Conservation (phyloP, 2,113 vertebrate species). For the Zosterops borbonicus region DNA sequence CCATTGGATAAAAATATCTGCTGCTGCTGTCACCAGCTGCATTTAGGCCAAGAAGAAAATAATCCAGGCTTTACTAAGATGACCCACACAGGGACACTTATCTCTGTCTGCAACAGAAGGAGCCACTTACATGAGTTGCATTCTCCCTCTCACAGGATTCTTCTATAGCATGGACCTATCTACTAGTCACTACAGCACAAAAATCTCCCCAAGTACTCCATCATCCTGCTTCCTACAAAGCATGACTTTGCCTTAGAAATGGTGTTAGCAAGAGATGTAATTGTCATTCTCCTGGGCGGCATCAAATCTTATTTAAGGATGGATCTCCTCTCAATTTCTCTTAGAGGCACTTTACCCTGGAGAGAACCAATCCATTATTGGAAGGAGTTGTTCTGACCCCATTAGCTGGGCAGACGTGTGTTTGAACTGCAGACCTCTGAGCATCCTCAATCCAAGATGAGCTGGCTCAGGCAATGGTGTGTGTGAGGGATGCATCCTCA, state of each 20-base stretch:
- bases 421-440: slow-evolving; percentile 47
- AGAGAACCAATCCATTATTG: slow-evolving; percentile 58
- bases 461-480: background rate
- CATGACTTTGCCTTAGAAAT: background rate
- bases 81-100: background rate
- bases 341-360: slow-evolving; percentile 45
- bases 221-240: background rate
- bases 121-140: background rate
- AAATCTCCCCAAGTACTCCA: background rate
- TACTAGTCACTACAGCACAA: background rate
- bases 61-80: background rate
- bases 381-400: slow-evolving; percentile 53
- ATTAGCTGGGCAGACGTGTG: slow-evolving; percentile 56
- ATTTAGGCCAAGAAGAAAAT: background rate
- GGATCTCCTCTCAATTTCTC: slow-evolving; percentile 45
- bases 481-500: background rate
- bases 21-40: background rate
- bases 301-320: slow-evolving; percentile 67
- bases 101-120: background rate
- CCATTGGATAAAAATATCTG: background rate
- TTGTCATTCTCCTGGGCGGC: slow-evolving; percentile 59
- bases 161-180: background rate
- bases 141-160: background rate
- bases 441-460: background rate
- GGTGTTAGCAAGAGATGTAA: slow-evolving; percentile 33